Conservation (phyloP, 2,113 vertebrate genomes). For the Corydoras maculifer region DNA sequence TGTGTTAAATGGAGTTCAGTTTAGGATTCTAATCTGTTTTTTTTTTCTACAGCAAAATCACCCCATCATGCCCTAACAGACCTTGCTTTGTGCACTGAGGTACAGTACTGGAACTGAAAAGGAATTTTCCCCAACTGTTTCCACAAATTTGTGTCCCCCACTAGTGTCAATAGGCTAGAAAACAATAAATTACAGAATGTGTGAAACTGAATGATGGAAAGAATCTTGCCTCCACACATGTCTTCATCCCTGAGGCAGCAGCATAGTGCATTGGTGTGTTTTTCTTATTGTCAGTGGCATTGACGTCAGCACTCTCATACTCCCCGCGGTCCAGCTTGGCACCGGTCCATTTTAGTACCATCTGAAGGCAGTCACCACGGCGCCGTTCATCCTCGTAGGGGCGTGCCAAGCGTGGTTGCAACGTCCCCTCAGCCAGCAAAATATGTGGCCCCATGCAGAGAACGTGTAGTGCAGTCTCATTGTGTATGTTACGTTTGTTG, state of each 20-base stretch:
- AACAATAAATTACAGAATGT: too few species aligned
- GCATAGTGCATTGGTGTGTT: conserved; percentile 93
- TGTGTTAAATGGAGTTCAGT: too few species aligned
- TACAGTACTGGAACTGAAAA: too few species aligned
- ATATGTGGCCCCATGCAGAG: conserved; percentile 96
- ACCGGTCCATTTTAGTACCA: conserved; percentile 91
- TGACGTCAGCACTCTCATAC: conserved; percentile 85
- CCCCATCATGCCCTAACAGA: too few species aligned
- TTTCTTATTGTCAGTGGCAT: conserved; percentile 91
- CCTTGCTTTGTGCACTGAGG: too few species aligned
- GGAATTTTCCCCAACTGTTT: too few species aligned
- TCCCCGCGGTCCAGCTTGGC: conserved; percentile 93
- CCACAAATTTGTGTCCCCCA: too few species aligned
- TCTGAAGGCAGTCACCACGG: conserved; percentile 85
- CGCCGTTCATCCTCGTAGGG: conserved; percentile 82
- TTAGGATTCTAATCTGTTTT: too few species aligned
- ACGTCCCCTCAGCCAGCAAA: conserved; percentile 82
- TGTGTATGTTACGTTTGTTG: conserved; percentile 95
- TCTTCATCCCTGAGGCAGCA: conserved; percentile 96
- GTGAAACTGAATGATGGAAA: not conserved
- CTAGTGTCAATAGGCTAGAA: too few species aligned
- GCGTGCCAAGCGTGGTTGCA: conserved; percentile 81
- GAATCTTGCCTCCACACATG: conserved; percentile 84
- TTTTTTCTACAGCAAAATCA: too few species aligned
- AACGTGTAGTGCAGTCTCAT: conserved; percentile 93